Evolutionary conservation across 2,888 invertebrate species (phyloP).

Genomic region (Syritta pipiens): DNA sequence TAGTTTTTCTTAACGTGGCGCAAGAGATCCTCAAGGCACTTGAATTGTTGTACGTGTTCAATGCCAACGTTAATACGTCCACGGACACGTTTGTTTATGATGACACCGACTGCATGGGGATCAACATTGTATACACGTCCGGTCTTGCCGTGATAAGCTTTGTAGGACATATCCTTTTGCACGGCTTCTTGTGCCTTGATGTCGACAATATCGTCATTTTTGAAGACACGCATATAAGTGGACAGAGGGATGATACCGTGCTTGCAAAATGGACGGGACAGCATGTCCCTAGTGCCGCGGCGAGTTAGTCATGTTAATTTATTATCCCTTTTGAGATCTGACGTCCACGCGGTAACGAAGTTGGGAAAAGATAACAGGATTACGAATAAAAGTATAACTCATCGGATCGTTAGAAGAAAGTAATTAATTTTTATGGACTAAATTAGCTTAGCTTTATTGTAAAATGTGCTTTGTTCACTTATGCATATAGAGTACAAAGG

Average conservation of each 20-base stretch:
- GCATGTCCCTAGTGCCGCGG: constrained; percentile 98
- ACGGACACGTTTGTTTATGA: constrained; percentile 98
- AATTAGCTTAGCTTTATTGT: no score
- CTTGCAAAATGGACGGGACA: constrained; percentile 96
- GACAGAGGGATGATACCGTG: constrained; percentile 97
- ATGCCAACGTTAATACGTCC: constrained; percentile 97
- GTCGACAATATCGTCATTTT: constrained; percentile 99
- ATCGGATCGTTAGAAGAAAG: no score
- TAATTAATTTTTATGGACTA: no score
- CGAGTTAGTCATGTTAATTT: constrained; percentile 96
- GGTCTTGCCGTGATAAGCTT: constrained; percentile 99
- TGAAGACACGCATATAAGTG: constrained; percentile 98
- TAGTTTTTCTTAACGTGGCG: constrained; percentile 95
- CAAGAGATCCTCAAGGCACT: constrained; percentile 98
- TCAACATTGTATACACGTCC: constrained; percentile 99
- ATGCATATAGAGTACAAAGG: not conserved
- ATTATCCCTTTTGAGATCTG: constrained; percentile 71
- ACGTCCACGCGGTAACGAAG: constrained; percentile 78
- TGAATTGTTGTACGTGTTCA: constrained; percentile 98
- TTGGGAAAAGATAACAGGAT: constrained; percentile 77
- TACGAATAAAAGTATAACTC: no score
- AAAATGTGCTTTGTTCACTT: no score
- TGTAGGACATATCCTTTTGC: constrained; percentile 99
- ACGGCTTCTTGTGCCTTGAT: constrained; percentile 99
- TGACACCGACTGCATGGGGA: constrained; percentile 97